phyloP scores from a whole-genome alignment of 2,113 vertebrate species.

The Apus apus region DNA sequence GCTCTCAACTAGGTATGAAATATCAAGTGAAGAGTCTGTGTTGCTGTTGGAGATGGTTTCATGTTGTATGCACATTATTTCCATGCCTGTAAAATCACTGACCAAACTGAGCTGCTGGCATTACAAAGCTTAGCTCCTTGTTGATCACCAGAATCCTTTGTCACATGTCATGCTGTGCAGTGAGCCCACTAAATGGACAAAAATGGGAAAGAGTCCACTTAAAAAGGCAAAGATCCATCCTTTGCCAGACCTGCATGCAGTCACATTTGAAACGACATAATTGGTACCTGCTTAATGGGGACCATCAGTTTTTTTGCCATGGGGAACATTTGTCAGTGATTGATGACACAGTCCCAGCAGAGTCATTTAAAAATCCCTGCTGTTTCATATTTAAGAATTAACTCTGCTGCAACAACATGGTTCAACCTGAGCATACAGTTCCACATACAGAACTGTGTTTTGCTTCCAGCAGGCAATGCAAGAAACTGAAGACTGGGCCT shows the following conservation, averaged over 20 bases:
- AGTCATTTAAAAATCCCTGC: neutral
- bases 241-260: neutral
- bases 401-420: neutral
- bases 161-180: rapidly evolving
- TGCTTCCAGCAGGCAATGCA: neutral
- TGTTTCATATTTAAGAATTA: no score
- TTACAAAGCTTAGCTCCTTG: neutral
- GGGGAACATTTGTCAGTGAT: neutral
- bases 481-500: neutral
- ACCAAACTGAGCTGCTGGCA: neutral
- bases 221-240: neutral
- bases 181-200: neutral
- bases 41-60: neutral
- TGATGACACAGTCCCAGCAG: neutral
- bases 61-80: neutral
- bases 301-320: neutral
- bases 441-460: neutral
- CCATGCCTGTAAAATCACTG: neutral
- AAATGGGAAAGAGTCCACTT: neutral
- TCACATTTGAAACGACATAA: neutral
- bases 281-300: neutral
- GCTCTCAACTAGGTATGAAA: neutral
- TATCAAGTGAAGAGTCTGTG: neutral
- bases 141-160: neutral
- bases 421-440: neutral